Evolutionary conservation across 2,888 invertebrate genomes (phyloP).

Genomic region (Ormyrus labotus): DNA sequence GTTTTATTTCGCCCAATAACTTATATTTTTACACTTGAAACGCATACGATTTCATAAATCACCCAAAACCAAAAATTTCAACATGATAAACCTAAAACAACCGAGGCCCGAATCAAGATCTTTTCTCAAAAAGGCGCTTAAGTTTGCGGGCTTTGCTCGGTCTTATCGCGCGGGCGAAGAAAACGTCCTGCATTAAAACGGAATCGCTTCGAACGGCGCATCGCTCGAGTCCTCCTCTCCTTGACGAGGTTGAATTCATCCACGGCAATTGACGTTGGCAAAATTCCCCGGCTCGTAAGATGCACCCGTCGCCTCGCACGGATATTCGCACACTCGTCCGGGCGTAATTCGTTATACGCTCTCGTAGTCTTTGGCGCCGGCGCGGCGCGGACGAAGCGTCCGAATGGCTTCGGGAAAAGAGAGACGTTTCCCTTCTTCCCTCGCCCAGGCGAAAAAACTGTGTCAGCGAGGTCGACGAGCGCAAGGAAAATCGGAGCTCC

Average conservation of each 20-base stretch:
- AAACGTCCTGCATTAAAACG: too few relatives aligned
- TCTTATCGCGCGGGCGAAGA: too few relatives aligned
- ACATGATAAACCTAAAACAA: too few relatives aligned
- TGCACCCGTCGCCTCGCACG: neutral
- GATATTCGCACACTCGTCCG: neutral
- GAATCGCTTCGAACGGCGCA: neutral
- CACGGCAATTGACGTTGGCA: neutral
- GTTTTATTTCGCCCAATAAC: too few relatives aligned
- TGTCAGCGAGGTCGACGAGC: constrained; percentile 22
- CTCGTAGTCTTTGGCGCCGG: neutral
- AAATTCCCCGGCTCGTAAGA: neutral
- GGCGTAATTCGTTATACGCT: neutral
- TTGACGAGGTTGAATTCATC: neutral
- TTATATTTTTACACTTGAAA: too few relatives aligned
- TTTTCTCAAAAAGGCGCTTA: too few relatives aligned
- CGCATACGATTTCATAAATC: too few relatives aligned
- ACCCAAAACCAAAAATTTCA: too few relatives aligned
- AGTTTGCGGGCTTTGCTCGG: too few relatives aligned
- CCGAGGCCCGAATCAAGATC: too few relatives aligned
- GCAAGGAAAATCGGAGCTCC: neutral
- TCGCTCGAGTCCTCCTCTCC: neutral
- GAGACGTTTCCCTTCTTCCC: neutral
- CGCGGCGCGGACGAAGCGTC: neutral
- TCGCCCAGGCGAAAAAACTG: neutral
- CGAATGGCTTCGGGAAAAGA: neutral